These are phyloP conservation scores for Campoplex capitator DNA, from an alignment of 2,888 invertebrate species.

Conservation along the genomic window DNA sequence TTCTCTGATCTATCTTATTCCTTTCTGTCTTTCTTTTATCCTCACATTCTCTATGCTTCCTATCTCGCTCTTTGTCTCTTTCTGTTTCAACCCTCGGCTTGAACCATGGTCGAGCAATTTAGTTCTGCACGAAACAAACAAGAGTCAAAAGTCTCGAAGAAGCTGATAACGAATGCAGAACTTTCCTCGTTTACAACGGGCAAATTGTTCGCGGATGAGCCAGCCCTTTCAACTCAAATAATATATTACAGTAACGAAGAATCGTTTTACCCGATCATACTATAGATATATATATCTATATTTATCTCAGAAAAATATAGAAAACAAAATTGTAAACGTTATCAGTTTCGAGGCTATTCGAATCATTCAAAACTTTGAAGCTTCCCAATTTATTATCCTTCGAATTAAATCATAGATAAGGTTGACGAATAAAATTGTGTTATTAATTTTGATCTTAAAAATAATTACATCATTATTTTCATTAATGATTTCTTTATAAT, in stretches of 20 bases:
- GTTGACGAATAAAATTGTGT: neutral
- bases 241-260: constrained; percentile 42
- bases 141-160: constrained; percentile 69
- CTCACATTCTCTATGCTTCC: constrained; percentile 53
- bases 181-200: constrained; percentile 81
- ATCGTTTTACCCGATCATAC: constrained; percentile 10
- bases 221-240: constrained; percentile 66
- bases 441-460: neutral
- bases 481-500: neutral
- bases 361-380: neutral
- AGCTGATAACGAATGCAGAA: constrained; percentile 79
- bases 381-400: neutral
- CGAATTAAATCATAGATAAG: neutral
- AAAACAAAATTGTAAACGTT: neutral
- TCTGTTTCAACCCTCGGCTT: constrained; percentile 70
- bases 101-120: constrained; percentile 66
- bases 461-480: neutral
- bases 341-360: neutral
- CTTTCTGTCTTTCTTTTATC: constrained; percentile 6
- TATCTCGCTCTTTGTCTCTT: constrained; percentile 65
- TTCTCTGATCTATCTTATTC: constrained; percentile 33
- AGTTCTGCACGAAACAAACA: constrained; percentile 68
- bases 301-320: neutral
- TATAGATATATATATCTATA: neutral
- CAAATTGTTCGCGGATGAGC: constrained; percentile 79